Conservation (phyloP, 2,797 vertebrate genomes). For the Pangasius mekongensis region DNA sequence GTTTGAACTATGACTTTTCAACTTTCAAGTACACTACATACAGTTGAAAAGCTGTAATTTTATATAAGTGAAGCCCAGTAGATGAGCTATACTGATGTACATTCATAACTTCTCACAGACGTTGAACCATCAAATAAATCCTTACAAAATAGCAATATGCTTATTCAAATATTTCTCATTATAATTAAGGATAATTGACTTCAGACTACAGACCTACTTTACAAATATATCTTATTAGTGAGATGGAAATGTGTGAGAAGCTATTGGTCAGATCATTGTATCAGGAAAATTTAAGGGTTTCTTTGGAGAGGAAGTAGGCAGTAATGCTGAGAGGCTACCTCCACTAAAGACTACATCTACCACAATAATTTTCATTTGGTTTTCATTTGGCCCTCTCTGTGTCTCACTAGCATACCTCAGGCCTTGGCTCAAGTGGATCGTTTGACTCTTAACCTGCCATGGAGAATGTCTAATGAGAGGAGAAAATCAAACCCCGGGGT, state of each 20-base stretch:
- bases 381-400: constrained; percentile 51
- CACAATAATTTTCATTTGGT: constrained; percentile 54
- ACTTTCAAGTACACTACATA: neutral
- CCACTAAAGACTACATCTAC: constrained; percentile 48
- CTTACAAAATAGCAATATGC: neutral
- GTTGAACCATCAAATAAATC: neutral
- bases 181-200: neutral
- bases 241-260: constrained; percentile 31
- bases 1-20: neutral
- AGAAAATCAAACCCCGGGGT: constrained; percentile 76
- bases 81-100: neutral
- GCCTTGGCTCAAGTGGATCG: constrained; percentile 44
- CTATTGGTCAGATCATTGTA: constrained; percentile 21
- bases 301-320: constrained; percentile 38
- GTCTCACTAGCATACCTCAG: constrained; percentile 45
- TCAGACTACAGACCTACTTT: neutral
- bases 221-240: neutral
- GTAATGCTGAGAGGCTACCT: constrained; percentile 40
- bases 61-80: neutral
- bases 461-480: constrained; percentile 77
- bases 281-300: constrained; percentile 34
- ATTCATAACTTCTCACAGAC: neutral
- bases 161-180: neutral
- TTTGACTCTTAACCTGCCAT: constrained; percentile 61
- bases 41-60: neutral